These are phyloP conservation scores for Pharmacophagus antenor DNA, from an alignment of 2,888 invertebrate species.

Conservation along the genomic window DNA sequence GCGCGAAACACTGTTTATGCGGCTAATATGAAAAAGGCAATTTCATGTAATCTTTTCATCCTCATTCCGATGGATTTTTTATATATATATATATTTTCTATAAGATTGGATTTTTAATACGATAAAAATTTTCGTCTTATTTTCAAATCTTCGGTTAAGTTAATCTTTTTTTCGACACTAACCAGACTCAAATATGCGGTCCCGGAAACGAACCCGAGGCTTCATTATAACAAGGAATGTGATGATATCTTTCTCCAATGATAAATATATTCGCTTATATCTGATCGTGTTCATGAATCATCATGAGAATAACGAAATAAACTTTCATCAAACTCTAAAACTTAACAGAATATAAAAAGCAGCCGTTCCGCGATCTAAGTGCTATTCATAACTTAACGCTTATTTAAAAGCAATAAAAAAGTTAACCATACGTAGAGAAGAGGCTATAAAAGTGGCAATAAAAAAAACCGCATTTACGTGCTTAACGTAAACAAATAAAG, in stretches of 20 bases:
- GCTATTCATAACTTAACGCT: slow-evolving; percentile 26
- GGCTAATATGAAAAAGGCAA: background rate
- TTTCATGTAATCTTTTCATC: background rate
- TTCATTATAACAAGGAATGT: background rate
- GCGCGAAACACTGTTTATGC: background rate
- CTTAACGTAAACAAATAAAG: slow-evolving; percentile 11
- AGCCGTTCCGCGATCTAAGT: background rate
- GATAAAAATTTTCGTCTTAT: too few relatives aligned
- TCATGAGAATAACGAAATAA: background rate
- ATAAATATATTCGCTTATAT: background rate
- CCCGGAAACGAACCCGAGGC: too few relatives aligned
- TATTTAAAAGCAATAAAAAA: slow-evolving; percentile 25
- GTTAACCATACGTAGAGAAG: slow-evolving; percentile 23
- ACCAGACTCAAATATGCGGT: too few relatives aligned
- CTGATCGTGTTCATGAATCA: background rate
- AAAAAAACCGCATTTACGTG: slow-evolving; percentile 22
- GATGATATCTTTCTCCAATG: background rate
- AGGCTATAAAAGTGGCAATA: slow-evolving; percentile 21
- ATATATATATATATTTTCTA: too few relatives aligned
- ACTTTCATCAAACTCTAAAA: background rate
- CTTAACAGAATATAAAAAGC: background rate
- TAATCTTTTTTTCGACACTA: too few relatives aligned
- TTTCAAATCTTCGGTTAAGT: too few relatives aligned
- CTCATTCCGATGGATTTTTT: too few relatives aligned
- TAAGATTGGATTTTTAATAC: too few relatives aligned